Evolutionary conservation across 2,113 vertebrate species (phyloP).

Genomic region (Irena cyanogastra): DNA sequence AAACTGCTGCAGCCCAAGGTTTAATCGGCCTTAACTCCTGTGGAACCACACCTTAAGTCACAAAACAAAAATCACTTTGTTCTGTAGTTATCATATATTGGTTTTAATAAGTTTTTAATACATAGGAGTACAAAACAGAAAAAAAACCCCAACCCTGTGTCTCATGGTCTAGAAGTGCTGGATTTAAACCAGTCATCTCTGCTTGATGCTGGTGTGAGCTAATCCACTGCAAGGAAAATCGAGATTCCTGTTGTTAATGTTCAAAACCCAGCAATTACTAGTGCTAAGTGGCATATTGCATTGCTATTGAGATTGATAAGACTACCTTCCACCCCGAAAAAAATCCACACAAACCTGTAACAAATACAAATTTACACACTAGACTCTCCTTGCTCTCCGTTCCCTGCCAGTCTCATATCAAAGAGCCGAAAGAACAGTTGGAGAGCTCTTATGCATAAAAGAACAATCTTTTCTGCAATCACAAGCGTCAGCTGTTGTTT

Average conservation of each 20-base stretch:
- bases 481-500: background rate
- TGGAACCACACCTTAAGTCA: background rate
- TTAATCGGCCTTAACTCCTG: background rate
- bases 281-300: background rate
- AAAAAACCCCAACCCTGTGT: background rate
- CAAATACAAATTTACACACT: background rate
- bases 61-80: background rate
- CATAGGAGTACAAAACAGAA: background rate
- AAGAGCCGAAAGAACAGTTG: background rate
- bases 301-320: background rate
- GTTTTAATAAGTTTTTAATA: background rate
- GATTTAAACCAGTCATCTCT: background rate
- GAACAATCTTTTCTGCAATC: background rate
- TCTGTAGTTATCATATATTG: background rate
- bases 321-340: background rate
- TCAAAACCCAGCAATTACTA: background rate
- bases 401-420: background rate
- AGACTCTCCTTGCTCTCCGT: background rate
- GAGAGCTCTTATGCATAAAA: background rate
- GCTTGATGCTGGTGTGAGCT: background rate
- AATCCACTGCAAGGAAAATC: background rate
- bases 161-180: background rate
- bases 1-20: background rate
- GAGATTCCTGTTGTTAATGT: background rate
- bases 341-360: background rate